Evolutionary conservation across 2,113 vertebrate genomes (phyloP).

Genomic region (Gulo gulo): DNA sequence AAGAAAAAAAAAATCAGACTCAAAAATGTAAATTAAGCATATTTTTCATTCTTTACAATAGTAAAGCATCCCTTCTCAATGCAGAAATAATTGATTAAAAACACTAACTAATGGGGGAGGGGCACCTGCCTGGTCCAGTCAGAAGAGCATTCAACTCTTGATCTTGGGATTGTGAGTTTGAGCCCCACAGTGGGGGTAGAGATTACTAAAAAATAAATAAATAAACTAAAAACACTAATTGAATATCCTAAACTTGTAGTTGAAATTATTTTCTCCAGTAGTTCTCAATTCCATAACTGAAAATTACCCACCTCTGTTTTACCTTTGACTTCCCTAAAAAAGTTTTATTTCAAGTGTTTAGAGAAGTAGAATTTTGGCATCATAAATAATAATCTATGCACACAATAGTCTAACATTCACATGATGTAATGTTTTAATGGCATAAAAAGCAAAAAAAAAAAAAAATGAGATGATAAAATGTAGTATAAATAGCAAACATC

Average conservation of each 20-base stretch:
- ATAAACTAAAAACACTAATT: background rate
- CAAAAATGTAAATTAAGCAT: constrained; percentile 70
- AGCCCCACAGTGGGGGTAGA: background rate
- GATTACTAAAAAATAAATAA: background rate
- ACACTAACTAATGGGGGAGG: background rate
- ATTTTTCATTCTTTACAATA: constrained; percentile 65
- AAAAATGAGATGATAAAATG: background rate
- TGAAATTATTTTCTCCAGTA: constrained; percentile 37
- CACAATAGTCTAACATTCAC: background rate
- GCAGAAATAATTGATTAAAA: constrained; percentile 19
- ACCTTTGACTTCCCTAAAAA: background rate
- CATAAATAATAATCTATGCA: background rate
- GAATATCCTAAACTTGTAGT: constrained; percentile 32
- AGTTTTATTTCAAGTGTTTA: background rate
- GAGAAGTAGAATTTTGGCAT: background rate
- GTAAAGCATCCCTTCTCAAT: constrained; percentile 54
- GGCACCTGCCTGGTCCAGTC: background rate
- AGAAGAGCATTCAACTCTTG: background rate
- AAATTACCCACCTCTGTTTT: background rate
- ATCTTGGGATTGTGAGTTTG: background rate
- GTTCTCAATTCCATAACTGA: constrained; percentile 33
- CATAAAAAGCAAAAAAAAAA: background rate
- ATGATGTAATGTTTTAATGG: background rate
- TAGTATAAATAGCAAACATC: background rate
- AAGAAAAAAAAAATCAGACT: constrained; percentile 58